Conservation (phyloP, 2,797 vertebrate species). For the Anas bernieri region DNA sequence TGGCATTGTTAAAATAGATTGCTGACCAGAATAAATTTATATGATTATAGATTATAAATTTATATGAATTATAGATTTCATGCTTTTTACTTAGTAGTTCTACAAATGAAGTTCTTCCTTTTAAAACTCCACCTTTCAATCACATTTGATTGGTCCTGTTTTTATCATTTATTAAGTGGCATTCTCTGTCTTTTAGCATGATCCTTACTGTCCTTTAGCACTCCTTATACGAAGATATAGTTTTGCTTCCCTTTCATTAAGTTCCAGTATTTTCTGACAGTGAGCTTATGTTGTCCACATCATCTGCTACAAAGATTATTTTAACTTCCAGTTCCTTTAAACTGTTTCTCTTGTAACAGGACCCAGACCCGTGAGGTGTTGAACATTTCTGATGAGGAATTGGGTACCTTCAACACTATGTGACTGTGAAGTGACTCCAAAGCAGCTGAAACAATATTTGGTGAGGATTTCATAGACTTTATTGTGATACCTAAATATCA, state of each 20-base stretch:
- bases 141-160: neutral
- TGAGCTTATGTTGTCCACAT: slow-evolving; percentile 26
- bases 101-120: neutral
- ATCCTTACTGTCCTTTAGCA: neutral
- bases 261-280: slow-evolving; percentile 35
- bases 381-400: slow-evolving; percentile 47
- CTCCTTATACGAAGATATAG: neutral
- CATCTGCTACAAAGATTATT: slow-evolving; percentile 58
- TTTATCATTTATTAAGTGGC: neutral
- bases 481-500: slow-evolving; percentile 11
- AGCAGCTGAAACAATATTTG: slow-evolving; percentile 57
- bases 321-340: slow-evolving; percentile 56
- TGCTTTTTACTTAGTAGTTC: neutral
- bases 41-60: neutral
- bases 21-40: neutral
- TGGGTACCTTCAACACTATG: neutral
- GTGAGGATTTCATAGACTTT: neutral
- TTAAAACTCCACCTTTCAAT: neutral
- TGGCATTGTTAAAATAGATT: neutral
- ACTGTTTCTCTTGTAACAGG: slow-evolving; percentile 63
- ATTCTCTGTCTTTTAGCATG: neutral
- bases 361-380: slow-evolving; percentile 21
- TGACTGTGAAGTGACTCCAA: neutral
- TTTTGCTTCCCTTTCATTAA: neutral
- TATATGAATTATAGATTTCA: neutral